These are phyloP conservation scores for Hylia prasina DNA, from an alignment of 2,113 vertebrate species.

Conservation along the genomic window DNA sequence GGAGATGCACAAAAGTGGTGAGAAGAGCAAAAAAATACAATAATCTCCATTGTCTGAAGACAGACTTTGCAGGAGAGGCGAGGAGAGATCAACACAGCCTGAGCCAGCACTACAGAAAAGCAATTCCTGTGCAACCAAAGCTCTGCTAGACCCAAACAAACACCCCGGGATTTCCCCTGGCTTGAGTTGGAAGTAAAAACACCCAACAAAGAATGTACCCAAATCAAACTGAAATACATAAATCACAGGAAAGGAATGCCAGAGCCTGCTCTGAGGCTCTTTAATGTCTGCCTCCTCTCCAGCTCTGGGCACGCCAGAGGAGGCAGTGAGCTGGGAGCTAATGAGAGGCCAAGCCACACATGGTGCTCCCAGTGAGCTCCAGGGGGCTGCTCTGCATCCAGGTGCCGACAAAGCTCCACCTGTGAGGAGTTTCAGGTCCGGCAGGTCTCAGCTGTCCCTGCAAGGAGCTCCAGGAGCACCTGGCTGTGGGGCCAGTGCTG, in stretches of 20 bases:
- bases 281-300: neutral
- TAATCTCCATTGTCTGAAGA: neutral
- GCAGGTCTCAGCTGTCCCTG: neutral
- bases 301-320: fast-evolving
- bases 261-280: neutral
- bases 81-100: neutral
- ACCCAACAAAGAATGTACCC: neutral
- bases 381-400: neutral
- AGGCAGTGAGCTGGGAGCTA: neutral
- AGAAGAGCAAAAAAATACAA: neutral
- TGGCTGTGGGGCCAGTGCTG: fast-evolving
- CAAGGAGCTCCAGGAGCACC: neutral
- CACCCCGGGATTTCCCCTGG: neutral
- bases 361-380: fast-evolving
- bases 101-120: neutral
- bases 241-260: neutral
- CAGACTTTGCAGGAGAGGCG: neutral
- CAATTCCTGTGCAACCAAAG: neutral
- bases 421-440: neutral
- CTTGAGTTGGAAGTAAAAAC: neutral
- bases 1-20: neutral
- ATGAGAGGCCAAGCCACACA: fast-evolving
- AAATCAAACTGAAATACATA: neutral
- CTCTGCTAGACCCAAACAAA: neutral
- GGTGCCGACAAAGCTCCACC: neutral